phyloP scores from a whole-genome alignment of 1,140 invertebrate genomes.

The Solenopsis invicta region DNA sequence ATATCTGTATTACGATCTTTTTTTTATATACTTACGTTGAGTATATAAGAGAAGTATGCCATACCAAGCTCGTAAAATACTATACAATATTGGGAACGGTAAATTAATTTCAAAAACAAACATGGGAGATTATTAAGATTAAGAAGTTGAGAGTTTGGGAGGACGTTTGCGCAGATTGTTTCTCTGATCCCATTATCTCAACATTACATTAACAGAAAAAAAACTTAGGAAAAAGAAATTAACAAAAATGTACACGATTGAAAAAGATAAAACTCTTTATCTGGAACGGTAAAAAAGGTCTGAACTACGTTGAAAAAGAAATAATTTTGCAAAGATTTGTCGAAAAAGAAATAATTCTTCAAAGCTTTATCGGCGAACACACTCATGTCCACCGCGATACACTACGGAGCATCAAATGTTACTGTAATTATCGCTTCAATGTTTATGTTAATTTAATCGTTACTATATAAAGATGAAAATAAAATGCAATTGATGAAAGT shows the following conservation, averaged over 20 bases:
- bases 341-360: neutral
- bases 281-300: neutral
- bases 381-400: neutral
- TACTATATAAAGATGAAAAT: slow-evolving; percentile 11
- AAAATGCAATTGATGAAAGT: slow-evolving; percentile 12
- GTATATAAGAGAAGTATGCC: slow-evolving; percentile 80
- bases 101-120: slow-evolving; percentile 24
- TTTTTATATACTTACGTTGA: slow-evolving; percentile 45
- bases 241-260: slow-evolving; percentile 6
- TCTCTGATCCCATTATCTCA: slow-evolving; percentile 55
- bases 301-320: neutral
- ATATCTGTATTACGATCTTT: slow-evolving; percentile 10
- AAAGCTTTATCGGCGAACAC: neutral
- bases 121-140: slow-evolving; percentile 15
- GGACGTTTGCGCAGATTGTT: neutral
- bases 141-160: slow-evolving; percentile 1
- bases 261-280: neutral
- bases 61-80: slow-evolving; percentile 80
- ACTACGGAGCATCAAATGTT: neutral
- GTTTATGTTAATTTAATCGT: slow-evolving; percentile 6
- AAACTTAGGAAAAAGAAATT: slow-evolving; percentile 10
- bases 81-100: slow-evolving; percentile 20
- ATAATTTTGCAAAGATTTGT: slow-evolving; percentile 16
- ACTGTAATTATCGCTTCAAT: neutral
- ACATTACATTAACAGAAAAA: slow-evolving; percentile 7